phyloP scores from a whole-genome alignment of 2,797 vertebrate species.

The Acanthurus leucopareius region DNA sequence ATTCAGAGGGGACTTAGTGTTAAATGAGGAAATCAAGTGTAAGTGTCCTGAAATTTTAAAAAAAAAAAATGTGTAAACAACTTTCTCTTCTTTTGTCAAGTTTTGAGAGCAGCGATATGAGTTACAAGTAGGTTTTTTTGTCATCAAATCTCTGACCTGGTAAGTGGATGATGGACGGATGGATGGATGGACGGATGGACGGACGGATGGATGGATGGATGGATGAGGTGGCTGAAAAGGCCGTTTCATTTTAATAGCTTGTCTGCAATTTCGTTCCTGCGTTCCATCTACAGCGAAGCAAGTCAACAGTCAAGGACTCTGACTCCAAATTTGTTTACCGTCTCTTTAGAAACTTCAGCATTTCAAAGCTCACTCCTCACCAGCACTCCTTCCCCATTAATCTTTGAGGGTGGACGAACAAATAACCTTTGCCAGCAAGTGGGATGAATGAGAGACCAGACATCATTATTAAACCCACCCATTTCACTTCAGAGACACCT shows the following conservation, averaged over 20 bases:
- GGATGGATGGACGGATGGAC: not conserved
- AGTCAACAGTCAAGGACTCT: not conserved
- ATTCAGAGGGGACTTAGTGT: not conserved
- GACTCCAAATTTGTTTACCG: not conserved
- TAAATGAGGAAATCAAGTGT: not conserved
- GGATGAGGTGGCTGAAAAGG: not conserved
- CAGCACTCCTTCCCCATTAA: conserved; percentile 14
- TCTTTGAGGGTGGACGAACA: conserved; percentile 14
- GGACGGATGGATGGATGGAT: not conserved
- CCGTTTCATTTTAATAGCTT: not conserved
- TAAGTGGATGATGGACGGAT: not conserved
- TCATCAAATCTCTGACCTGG: conserved; percentile 9
- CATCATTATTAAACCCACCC: conserved; percentile 29
- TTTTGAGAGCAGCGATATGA: not conserved
- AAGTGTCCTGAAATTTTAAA: not conserved
- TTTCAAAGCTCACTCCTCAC: conserved; percentile 12
- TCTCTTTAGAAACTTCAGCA: conserved; percentile 1
- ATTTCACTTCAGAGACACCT: conserved; percentile 13
- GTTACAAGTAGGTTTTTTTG: not conserved
- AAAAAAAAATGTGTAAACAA: not conserved
- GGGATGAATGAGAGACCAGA: conserved; percentile 26
- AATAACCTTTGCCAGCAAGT: conserved; percentile 34
- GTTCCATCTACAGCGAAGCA: not conserved
- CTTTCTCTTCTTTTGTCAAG: not conserved
- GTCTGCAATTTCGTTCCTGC: not conserved